Evolutionary conservation across 1,140 invertebrate species (phyloP).

Genomic region (Bombus ignitus): DNA sequence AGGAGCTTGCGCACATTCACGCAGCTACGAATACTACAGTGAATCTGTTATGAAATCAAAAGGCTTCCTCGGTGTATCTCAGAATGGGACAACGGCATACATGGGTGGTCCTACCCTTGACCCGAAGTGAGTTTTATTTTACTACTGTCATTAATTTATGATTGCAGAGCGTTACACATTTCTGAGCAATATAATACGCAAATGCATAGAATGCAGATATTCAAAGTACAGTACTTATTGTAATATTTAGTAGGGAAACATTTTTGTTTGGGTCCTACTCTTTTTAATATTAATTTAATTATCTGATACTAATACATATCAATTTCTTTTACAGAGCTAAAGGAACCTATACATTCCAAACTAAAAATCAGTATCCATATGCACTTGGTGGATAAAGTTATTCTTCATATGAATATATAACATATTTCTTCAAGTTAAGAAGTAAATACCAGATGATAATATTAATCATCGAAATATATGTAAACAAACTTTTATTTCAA

Average conservation of each 20-base stretch:
- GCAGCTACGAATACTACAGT: constrained; percentile 85
- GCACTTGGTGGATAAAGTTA: constrained; percentile 18
- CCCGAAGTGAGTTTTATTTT: constrained; percentile 34
- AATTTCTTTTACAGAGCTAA: constrained; percentile 22
- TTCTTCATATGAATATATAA: neutral
- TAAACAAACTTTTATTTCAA: constrained; percentile 8
- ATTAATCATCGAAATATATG: neutral
- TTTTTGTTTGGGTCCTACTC: neutral
- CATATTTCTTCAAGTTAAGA: neutral
- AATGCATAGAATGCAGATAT: neutral
- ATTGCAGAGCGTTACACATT: neutral
- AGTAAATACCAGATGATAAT: neutral
- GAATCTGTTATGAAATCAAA: constrained; percentile 81
- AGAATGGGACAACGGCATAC: neutral
- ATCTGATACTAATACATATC: no score
- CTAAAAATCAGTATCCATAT: constrained; percentile 28
- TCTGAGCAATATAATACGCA: no score
- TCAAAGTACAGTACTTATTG: no score
- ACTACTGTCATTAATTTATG: neutral
- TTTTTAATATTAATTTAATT: neutral
- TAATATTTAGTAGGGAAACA: neutral
- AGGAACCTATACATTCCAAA: constrained; percentile 33
- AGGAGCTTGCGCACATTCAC: constrained; percentile 82
- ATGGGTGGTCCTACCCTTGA: constrained; percentile 62
- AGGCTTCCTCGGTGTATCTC: constrained; percentile 33